A percentile compares a stretch with the other conserved stretches of the same genome.
Conservation (phyloP, 2,113 vertebrate genomes). For the Amphiprion ocellaris region DNA sequence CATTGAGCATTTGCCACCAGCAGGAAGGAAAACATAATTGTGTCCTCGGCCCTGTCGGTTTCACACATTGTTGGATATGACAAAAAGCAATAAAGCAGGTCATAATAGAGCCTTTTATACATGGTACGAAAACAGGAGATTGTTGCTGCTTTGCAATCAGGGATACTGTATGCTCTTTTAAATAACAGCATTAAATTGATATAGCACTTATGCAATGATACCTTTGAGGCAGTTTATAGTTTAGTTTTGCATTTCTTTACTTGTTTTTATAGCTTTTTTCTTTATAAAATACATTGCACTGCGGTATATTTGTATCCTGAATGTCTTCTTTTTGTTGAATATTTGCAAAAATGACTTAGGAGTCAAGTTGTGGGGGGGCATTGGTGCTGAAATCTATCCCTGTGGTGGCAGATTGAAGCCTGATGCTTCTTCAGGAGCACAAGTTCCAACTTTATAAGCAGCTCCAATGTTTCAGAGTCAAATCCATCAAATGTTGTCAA, state of each 20-base stretch:
- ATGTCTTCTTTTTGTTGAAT: conserved; percentile 52
- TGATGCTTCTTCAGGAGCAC: conserved; percentile 32
- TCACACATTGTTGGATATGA: conserved; percentile 38
- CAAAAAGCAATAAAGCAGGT: conserved; percentile 54
- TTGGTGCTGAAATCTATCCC: conserved; percentile 50
- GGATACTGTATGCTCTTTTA: conserved; percentile 16
- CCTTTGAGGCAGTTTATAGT: neutral
- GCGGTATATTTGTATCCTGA: neutral
- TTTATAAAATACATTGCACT: neutral
- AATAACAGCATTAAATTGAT: conserved; percentile 1
- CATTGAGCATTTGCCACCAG: conserved; percentile 60
- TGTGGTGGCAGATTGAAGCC: conserved; percentile 41
- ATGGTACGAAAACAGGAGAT: conserved; percentile 9
- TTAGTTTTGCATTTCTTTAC: too few species aligned
- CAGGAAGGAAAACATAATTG: conserved; percentile 71
- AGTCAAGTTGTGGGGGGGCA: conserved; percentile 33
- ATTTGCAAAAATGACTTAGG: conserved; percentile 61
- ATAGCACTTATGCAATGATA: conserved; percentile 15
- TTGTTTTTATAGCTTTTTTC: neutral
- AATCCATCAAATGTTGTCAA: conserved; percentile 58
- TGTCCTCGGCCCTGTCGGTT: conserved; percentile 43
- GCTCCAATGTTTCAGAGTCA: conserved; percentile 29
- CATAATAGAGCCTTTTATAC: conserved; percentile 36
- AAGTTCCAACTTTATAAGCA: conserved; percentile 37
- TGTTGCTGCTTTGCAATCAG: conserved; percentile 5